phyloP scores from a whole-genome alignment of 2,888 invertebrate genomes.

The Brachycybe producta region DNA sequence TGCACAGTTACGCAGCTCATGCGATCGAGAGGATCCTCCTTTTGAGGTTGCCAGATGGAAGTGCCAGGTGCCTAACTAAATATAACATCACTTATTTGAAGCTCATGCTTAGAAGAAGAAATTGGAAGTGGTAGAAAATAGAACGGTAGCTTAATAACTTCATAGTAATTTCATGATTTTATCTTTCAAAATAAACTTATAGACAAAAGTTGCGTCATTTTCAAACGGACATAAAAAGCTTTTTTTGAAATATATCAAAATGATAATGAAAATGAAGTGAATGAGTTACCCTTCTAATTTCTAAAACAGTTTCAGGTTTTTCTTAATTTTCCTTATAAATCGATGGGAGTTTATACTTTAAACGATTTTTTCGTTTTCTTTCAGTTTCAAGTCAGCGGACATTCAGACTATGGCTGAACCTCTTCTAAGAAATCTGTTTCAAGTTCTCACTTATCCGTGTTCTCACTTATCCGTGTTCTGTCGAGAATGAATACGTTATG shows the following conservation, averaged over 20 bases:
- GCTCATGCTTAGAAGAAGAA: no score
- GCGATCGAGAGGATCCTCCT: constrained; percentile 73
- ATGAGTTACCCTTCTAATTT: no score
- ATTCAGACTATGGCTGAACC: constrained; percentile 53
- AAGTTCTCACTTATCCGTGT: constrained; percentile 52
- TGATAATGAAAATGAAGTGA: no score
- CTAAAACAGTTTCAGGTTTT: no score
- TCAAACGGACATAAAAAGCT: no score
- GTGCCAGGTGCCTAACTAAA: constrained; percentile 43
- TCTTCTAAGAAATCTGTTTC: constrained; percentile 62
- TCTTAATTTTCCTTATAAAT: no score
- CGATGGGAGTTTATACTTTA: not conserved
- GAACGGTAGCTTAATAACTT: not conserved
- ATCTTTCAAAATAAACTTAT: no score
- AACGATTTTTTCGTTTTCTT: constrained; percentile 1
- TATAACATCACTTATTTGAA: no score
- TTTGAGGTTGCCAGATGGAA: constrained; percentile 43
- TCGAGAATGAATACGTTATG: constrained; percentile 96
- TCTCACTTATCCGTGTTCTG: constrained; percentile 54
- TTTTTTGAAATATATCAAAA: no score
- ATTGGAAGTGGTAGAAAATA: no score
- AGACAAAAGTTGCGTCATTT: no score
- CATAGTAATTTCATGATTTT: not conserved
- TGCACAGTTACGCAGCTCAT: constrained; percentile 90
- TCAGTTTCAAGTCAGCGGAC: constrained; percentile 35